These are phyloP conservation scores for Drosophila auraria DNA, from an alignment of 1,140 invertebrate genomes.

Conservation along the genomic window DNA sequence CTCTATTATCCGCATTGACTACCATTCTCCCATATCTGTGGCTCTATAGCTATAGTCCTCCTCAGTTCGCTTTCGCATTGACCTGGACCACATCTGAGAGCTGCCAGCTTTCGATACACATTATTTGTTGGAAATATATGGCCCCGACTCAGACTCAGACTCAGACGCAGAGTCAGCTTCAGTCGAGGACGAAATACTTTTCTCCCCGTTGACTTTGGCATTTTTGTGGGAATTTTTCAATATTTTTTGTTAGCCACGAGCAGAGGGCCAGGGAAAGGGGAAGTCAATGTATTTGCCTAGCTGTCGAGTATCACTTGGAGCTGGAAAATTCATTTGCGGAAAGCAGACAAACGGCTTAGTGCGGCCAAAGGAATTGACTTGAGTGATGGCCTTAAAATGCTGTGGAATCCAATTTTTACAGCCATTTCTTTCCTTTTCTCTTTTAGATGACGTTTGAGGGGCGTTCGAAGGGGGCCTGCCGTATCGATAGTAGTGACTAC, in stretches of 20 bases:
- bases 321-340: constrained; percentile 60
- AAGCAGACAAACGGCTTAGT: constrained; percentile 19
- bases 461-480: background rate
- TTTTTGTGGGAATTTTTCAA: constrained; percentile 56
- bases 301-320: constrained; percentile 54
- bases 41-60: background rate
- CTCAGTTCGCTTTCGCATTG: constrained; percentile 18
- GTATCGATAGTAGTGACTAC: constrained; percentile 6
- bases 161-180: constrained; percentile 6
- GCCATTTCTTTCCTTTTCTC: constrained; percentile 1
- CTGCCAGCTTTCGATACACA: constrained; percentile 42
- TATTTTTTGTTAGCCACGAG: constrained; percentile 30
- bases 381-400: constrained; percentile 60
- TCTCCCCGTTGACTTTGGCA: constrained; percentile 22
- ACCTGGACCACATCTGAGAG: constrained; percentile 28
- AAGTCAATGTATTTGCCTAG: constrained; percentile 49
- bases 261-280: background rate
- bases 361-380: constrained; percentile 45
- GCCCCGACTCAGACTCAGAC: constrained; percentile 8
- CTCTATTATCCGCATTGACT: constrained; percentile 43
- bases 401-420: constrained; percentile 60
- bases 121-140: constrained; percentile 55
- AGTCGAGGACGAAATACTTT: constrained; percentile 38
- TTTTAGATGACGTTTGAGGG: background rate
- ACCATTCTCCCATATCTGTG: constrained; percentile 39